A percentile compares a stretch with the other conserved stretches of the same genome.
phyloP scores from a whole-genome alignment of 2,113 vertebrate genomes.

The Manacus vitellinus region DNA sequence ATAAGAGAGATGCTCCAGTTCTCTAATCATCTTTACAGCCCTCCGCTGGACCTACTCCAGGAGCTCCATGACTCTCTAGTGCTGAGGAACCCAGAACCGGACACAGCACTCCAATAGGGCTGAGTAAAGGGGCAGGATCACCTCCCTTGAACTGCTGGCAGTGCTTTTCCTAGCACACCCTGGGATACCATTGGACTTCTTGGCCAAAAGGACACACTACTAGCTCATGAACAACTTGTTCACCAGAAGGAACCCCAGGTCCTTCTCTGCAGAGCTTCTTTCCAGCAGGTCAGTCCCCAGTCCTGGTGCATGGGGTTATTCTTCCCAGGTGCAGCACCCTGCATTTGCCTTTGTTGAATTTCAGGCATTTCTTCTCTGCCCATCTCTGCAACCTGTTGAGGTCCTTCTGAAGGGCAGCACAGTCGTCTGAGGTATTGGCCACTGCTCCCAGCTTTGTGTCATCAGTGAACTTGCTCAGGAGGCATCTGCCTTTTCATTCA shows the following conservation, averaged over 20 bases:
- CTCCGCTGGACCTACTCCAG: background rate
- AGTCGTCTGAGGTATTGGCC: fast-evolving
- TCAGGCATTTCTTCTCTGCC: background rate
- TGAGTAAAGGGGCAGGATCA: background rate
- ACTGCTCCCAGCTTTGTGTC: background rate
- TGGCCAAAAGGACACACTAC: background rate
- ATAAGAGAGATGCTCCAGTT: background rate
- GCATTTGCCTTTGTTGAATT: background rate
- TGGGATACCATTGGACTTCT: background rate
- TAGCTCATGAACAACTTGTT: background rate
- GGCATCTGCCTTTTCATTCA: background rate
- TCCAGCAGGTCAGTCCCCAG: background rate
- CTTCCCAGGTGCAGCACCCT: fast-evolving
- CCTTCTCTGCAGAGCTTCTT: background rate
- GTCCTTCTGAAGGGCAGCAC: background rate
- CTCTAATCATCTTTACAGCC: background rate
- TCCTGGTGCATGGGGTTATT: background rate
- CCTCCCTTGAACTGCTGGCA: fast-evolving
- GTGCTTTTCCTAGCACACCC: background rate
- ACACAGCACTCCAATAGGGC: background rate
- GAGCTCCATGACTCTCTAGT: background rate
- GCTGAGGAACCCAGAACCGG: background rate
- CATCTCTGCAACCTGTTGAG: background rate
- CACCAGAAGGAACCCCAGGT: background rate
- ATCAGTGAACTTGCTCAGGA: background rate